Evolutionary conservation across 2,113 vertebrate species (phyloP), one percentile per base, ranked within the genome.

Genomic region (Seriola rivoliana): DNA sequence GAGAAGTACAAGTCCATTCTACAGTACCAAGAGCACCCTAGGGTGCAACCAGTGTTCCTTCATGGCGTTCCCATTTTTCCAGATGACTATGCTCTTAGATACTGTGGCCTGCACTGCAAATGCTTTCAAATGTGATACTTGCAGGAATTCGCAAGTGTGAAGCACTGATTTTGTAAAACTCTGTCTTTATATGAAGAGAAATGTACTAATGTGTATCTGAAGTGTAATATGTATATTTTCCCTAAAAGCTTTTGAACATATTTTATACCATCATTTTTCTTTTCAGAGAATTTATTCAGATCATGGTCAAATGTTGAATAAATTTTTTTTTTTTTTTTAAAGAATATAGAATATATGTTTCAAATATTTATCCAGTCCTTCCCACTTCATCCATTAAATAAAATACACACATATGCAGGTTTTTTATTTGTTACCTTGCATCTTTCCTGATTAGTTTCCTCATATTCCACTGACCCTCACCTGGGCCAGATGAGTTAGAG

Each of bases 1-100:
- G 60, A 79, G 66, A 32, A 85, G 71, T 71, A 48, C 42, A 80
- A 84, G 81, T 84, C 79, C 72, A 85, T 82, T 80, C 65, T 67
- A 32, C 48, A 32, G 59, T 36, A 71, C 63, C 60, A 81, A 86
- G 54, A 80, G 88, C 82, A 87, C 85, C 81, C 75, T 8, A 29
- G 85, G 82, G 88, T 85, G 62, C 57, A 78, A 75, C 59, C 59
- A 72, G 57, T 19, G 48, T 67, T 76, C n/a, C 75, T 21, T 63
- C 42, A 68, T 66, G 17, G 64, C 68, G 25, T 71, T 42, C 48
- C 68, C 57, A 75, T 80, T 80, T 76, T 73, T 44, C 50, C 29
- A 23, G 29, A 80, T 55, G 55, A 59, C 36, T 60, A 79, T 76
- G 54, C 40, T 14, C 52, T 64, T 52, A 54, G 55, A 52, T 52